phyloP scores from a whole-genome alignment of 2,888 invertebrate species.

The Neuroscelio doddi region DNA sequence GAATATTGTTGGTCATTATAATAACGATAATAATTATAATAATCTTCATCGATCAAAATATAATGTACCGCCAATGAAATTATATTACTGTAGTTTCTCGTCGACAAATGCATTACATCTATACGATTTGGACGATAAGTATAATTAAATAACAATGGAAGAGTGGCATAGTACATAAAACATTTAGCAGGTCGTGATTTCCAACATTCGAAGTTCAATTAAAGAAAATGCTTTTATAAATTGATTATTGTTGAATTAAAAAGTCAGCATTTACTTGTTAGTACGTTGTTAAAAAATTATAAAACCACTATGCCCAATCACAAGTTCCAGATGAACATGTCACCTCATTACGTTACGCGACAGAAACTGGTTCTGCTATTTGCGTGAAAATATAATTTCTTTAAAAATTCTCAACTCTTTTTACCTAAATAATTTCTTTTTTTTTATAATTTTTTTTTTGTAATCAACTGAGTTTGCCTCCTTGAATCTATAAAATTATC shows the following conservation, averaged over 20 bases:
- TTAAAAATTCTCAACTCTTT: no score
- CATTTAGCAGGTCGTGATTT: not conserved
- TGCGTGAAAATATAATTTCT: no score
- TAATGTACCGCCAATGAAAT: not conserved
- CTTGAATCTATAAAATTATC: no score
- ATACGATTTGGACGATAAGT: conserved; percentile 1
- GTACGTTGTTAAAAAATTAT: not conserved
- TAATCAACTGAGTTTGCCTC: no score
- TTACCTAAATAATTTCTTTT: no score
- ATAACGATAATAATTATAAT: conserved; percentile 2
- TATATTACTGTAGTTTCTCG: not conserved
- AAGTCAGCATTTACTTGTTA: conserved; percentile 5
- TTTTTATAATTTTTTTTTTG: no score
- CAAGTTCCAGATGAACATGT: not conserved
- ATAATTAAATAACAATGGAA: conserved; percentile 19
- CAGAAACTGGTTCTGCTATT: no score
- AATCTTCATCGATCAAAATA: conserved; percentile 12
- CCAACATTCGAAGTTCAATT: no score
- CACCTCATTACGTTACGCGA: not conserved
- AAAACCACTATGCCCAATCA: conserved; percentile 3
- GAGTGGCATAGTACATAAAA: conserved; percentile 11
- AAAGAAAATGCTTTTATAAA: no score
- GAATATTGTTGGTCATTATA: conserved; percentile 23
- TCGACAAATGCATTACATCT: conserved; percentile 12
- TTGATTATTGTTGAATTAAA: no score